phyloP scores from a whole-genome alignment of 2,888 invertebrate genomes.

The Diloba caeruleocephala region DNA sequence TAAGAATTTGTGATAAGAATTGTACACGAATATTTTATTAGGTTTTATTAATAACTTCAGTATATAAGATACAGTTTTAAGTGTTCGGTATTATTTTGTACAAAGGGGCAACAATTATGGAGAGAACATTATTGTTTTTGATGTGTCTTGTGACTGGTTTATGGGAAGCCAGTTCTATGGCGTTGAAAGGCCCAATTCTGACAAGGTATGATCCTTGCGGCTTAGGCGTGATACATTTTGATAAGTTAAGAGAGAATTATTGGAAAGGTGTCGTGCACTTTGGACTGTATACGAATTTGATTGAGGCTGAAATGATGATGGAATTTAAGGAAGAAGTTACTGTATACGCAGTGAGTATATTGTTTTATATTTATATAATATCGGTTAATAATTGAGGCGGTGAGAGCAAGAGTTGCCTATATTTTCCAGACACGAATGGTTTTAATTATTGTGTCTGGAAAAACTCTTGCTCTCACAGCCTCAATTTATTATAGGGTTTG shows the following conservation, averaged over 20 bases:
- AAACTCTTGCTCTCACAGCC: too few relatives aligned
- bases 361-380: not conserved
- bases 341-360: conserved; percentile 69
- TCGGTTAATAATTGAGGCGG: not conserved
- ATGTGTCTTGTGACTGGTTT: conserved; percentile 42
- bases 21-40: conserved; percentile 12
- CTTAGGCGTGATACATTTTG: conserved; percentile 76
- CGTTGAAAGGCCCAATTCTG: conserved; percentile 71
- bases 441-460: too few relatives aligned
- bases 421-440: too few relatives aligned
- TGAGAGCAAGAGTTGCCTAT: too few relatives aligned
- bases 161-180: conserved; percentile 65
- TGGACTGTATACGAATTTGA: conserved; percentile 66
- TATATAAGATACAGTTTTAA: conserved; percentile 6
- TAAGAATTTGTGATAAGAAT: conserved; percentile 37
- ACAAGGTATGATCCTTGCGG: conserved; percentile 81
- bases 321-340: conserved; percentile 68
- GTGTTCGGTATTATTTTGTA: conserved; percentile 2
- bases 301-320: conserved; percentile 67
- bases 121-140: conserved; percentile 22
- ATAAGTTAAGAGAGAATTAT: conserved; percentile 64
- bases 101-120: conserved; percentile 15
- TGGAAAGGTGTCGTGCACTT: conserved; percentile 76
- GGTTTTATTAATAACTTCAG: conserved; percentile 6
- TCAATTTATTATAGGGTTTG: too few relatives aligned